Evolutionary conservation across 2,888 invertebrate genomes (phyloP).

Genomic region (Leucophora obtusa): DNA sequence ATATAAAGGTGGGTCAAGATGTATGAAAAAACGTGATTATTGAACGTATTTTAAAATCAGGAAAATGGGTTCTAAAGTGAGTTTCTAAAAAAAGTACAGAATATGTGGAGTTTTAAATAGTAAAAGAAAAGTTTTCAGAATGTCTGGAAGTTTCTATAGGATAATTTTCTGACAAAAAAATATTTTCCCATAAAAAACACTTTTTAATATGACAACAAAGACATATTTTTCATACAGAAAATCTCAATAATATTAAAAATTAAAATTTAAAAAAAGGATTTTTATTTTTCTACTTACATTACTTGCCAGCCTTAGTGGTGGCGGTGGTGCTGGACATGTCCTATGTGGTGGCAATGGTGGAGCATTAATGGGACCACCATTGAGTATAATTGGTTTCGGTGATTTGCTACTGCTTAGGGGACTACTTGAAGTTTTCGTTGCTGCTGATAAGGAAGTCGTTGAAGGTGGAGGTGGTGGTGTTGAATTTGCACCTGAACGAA

Average conservation of each 20-base stretch:
- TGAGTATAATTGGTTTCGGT: constrained; percentile 72
- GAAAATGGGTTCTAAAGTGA: no score
- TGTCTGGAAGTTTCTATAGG: no score
- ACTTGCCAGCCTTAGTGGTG: constrained; percentile 75
- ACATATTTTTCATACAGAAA: no score
- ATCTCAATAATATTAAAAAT: no score
- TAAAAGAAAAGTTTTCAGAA: no score
- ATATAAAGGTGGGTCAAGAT: not conserved
- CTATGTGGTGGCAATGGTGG: constrained; percentile 78
- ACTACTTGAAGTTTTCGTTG: constrained; percentile 67
- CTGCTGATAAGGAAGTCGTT: constrained; percentile 64
- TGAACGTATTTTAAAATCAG: not conserved
- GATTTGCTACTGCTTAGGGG: constrained; percentile 67
- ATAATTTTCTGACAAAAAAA: no score
- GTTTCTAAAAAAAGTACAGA: no score
- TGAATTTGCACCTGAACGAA: constrained; percentile 71
- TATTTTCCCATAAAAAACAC: no score
- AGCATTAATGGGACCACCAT: constrained; percentile 73
- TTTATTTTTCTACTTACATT: constrained; percentile 72
- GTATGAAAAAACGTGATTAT: not conserved
- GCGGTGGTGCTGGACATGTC: constrained; percentile 78
- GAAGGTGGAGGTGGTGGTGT: constrained; percentile 69
- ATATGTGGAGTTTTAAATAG: no score
- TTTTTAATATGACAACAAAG: no score
- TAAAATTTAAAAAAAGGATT: no score